phyloP scores from a whole-genome alignment of 2,888 invertebrate genomes.

The Hydrotaea diabolus region DNA sequence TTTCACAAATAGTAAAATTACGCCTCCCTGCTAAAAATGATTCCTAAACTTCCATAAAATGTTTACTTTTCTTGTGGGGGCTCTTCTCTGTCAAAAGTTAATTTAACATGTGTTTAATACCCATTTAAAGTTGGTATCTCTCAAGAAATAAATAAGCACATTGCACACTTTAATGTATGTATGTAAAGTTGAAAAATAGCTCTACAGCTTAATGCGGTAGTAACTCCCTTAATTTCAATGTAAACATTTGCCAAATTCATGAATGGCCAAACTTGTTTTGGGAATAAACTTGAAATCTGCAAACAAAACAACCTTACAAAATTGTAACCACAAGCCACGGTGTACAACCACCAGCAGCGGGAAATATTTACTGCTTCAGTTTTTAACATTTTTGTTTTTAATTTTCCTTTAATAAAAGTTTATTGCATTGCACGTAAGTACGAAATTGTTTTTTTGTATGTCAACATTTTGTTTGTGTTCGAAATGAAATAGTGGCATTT shows the following conservation, averaged over 20 bases:
- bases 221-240: neutral
- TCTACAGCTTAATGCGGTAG: neutral
- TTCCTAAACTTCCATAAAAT: no score
- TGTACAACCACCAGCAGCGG: neutral
- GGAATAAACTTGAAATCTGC: slow-evolving; percentile 45
- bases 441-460: neutral
- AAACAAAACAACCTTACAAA: neutral
- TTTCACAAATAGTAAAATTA: no score
- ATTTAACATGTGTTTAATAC: no score
- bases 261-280: slow-evolving; percentile 40
- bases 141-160: no score
- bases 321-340: neutral
- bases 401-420: neutral
- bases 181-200: no score
- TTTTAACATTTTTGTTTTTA: neutral
- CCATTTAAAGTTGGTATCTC: no score
- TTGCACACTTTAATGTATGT: no score
- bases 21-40: no score
- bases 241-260: neutral
- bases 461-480: neutral
- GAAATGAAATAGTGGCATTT: no score
- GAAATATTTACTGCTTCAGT: neutral
- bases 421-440: neutral
- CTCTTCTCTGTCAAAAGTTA: no score
- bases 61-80: no score